Evolutionary conservation across 2,113 vertebrate genomes (phyloP), one percentile per base, ranked within the genome.

Genomic region (Campylorhamphus procurvoides): DNA sequence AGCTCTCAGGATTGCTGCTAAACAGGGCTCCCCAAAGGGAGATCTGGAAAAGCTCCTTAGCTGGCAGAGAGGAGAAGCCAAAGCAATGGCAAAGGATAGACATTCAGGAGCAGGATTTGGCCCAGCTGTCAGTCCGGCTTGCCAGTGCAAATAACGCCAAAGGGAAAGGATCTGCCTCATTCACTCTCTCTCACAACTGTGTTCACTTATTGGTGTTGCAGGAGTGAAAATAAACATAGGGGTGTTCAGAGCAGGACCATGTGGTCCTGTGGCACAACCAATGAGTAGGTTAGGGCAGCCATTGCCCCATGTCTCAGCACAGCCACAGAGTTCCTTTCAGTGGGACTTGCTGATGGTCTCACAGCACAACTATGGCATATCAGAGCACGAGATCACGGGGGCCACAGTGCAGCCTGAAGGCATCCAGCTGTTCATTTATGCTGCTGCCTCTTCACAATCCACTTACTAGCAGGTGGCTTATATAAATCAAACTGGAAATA

Each of bases 401-500:
- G 64, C 23, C 56, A 89, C 69, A 5, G 50, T 25, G 56, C 68
- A 90, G 82, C 92, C 85, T 59, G 76, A 74, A 86, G 59, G 55
- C 83, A 69, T 79, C 82, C 92, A 90, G 82, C 42, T 59, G 0
- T 63, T 90, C 49, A 64, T 29, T 85, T 84, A 29, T 71, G 60
- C 76, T 72, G 64, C 75, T 78, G 76, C 79, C 85, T 53, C 90
- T 72, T 92, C 76, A 60, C 79, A 75, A 53, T 75, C 76, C 64
- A 40, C 85, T 94, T 71, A 75, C 60, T 71, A 84, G 60, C 0
- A 2, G 44, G 64, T 78, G 64, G 35, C 52, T 86, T 52, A 39
- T 52, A 84, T 94, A 84, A 92, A 96, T 90, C 68, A 84, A 37
- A 84, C 50, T 46, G 73, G 68, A 93, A 87, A 77, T 42, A 60